Base-by-base conservation (phyloP, 1,140 invertebrate species). In the Cydia strobilella region DNA sequence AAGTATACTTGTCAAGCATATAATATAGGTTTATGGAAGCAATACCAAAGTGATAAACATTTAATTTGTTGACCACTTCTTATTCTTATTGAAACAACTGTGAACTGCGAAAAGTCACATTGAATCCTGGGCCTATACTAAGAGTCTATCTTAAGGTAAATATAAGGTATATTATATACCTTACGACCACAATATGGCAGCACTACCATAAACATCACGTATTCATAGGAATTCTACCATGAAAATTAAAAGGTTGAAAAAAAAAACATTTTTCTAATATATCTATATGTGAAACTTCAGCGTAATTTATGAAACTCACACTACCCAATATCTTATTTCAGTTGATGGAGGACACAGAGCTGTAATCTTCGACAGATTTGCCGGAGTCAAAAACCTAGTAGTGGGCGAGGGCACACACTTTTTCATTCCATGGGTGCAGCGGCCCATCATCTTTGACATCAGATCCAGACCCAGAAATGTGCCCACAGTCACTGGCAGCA, bases 351-450 rank as follows among this genome's bases (percentile, higher is more conserved):
- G 99, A 45, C 97, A 99, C 87, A 95, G 99, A 90, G 99, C 99
- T 79, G 98, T 99, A 23, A 99, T 99, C 78, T 99, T 99, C 91
- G 99, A 99, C 94, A 96, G 99, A 93, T 99, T 99, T 94, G 94
- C 95, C 82, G 99, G 99, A 90, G 96, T 99, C 23, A 99, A 99
- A 92, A 96, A 97, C 80, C 88, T 94, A 59, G 98, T 99, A 45
- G 95, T 98, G 69, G 99, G 99, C 69, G 99, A 99, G 94, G 99
- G 99, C 72, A 99, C 99, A 77, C 99, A 99, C 94, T 99, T 99
- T 91, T 97, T 98, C 80, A 97, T 99, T 93, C 99, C 99, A 18
- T 99, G 99, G 98, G 96, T 99, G 35, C 99, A 99, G 91, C 96
- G 96, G 86, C 99, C 99, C 25, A 98, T 99, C 77, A 97, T 99